Conservation (phyloP, 2,888 invertebrate genomes). For the Digitonthophagus gazella region DNA sequence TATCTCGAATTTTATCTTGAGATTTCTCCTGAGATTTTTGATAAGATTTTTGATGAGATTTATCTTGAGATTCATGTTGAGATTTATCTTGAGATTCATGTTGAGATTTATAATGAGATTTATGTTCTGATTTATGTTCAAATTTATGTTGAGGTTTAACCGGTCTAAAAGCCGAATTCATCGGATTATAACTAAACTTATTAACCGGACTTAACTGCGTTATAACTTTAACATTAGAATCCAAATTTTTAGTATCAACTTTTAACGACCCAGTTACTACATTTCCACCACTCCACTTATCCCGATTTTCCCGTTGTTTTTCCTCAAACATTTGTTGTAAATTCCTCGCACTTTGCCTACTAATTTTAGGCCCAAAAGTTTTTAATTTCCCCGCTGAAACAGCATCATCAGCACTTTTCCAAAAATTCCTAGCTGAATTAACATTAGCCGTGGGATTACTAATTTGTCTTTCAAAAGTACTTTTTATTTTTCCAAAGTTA, state of each 20-base stretch:
- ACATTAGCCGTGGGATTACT: slow-evolving; percentile 49
- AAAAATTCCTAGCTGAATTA: slow-evolving; percentile 60
- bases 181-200: slow-evolving; percentile 74
- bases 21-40: no score
- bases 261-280: slow-evolving; percentile 51
- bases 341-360: slow-evolving; percentile 45
- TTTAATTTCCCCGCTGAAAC: slow-evolving; percentile 39
- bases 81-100: slow-evolving; percentile 46
- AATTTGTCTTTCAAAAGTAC: slow-evolving; percentile 70
- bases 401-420: slow-evolving; percentile 61
- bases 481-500: slow-evolving; percentile 80
- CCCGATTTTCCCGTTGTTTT: slow-evolving; percentile 42
- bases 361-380: slow-evolving; percentile 48
- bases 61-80: slow-evolving; percentile 37
- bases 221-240: slow-evolving; percentile 51
- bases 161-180: slow-evolving; percentile 70
- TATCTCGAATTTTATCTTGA: neutral
- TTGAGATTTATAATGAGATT: no score
- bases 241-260: slow-evolving; percentile 44
- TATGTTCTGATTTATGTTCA: no score
- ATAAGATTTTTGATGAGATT: no score
- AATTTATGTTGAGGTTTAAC: slow-evolving; percentile 42
- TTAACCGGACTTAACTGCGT: slow-evolving; percentile 64
- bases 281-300: slow-evolving; percentile 43
- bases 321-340: slow-evolving; percentile 49